phyloP scores from a whole-genome alignment of 2,888 invertebrate species.

The Isotomurus palustris region DNA sequence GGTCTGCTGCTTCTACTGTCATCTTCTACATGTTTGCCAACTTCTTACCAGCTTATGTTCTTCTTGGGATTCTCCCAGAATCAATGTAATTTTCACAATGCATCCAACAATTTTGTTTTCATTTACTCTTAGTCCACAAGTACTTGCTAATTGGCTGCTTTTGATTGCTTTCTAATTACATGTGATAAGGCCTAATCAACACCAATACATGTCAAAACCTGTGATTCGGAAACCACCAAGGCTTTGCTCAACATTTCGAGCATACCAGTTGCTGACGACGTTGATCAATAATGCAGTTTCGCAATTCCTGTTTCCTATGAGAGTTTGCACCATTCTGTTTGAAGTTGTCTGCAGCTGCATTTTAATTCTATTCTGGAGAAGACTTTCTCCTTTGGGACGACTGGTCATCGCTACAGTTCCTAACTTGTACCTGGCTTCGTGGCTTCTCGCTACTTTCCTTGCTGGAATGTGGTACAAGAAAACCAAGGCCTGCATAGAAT shows the following conservation, averaged over 20 bases:
- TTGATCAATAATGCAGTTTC: background rate
- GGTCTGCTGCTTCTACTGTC: background rate
- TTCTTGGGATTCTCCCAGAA: background rate
- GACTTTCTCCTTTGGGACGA: background rate
- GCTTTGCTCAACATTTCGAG: background rate
- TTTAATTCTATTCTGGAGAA: background rate
- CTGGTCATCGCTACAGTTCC: background rate
- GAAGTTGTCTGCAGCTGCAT: background rate
- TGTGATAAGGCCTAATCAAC: background rate
- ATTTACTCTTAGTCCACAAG: too few relatives aligned
- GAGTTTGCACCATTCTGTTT: background rate
- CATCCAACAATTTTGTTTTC: too few relatives aligned
- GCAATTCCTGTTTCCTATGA: background rate
- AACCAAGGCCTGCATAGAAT: background rate
- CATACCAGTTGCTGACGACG: background rate
- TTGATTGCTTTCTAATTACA: too few relatives aligned
- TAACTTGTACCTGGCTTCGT: background rate
- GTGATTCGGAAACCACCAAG: slow-evolving; percentile 4
- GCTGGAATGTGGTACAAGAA: background rate
- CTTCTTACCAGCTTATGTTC: background rate
- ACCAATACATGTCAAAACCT: background rate
- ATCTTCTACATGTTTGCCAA: slow-evolving; percentile 2
- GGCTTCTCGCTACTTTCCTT: background rate
- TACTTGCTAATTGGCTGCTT: too few relatives aligned
- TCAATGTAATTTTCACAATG: slow-evolving; percentile 5